These are phyloP conservation scores for Carabus problematicus DNA, from an alignment of 2,888 invertebrate species.

Conservation along the genomic window DNA sequence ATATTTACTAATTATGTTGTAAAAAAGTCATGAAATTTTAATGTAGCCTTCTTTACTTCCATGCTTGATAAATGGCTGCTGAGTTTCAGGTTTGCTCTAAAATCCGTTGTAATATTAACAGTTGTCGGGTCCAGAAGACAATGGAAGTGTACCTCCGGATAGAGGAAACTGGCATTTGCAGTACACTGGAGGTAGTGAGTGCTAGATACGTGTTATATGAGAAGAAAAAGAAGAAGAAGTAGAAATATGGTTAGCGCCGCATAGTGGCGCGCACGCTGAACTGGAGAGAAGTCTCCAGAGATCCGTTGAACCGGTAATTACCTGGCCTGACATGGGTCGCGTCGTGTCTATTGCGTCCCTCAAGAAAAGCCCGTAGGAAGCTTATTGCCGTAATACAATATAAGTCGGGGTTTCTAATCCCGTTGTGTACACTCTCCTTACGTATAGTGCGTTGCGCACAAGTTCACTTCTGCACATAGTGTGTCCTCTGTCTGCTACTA, in stretches of 20 bases:
- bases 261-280: background rate
- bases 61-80: too few relatives aligned
- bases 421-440: background rate
- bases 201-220: background rate
- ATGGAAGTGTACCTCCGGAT: background rate
- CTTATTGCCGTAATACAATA: constrained; percentile 35
- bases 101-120: constrained; percentile 8
- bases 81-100: background rate
- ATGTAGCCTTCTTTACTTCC: too few relatives aligned
- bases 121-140: constrained; percentile 4
- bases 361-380: constrained; percentile 24
- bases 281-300: constrained; percentile 12
- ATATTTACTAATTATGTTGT: too few relatives aligned
- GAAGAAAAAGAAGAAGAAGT: constrained; percentile 7
- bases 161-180: background rate
- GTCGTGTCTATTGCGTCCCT: constrained; percentile 5
- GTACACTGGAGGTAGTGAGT: background rate
- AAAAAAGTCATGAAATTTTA: too few relatives aligned
- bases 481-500: too few relatives aligned
- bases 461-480: too few relatives aligned
- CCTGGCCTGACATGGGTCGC: constrained; percentile 29
- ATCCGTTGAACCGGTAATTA: constrained; percentile 27
- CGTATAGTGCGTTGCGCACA: background rate
- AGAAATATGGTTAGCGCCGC: background rate
- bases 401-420: constrained; percentile 30